Evolutionary conservation across 2,888 invertebrate genomes (phyloP).

Genomic region (Hydraecia micacea): DNA sequence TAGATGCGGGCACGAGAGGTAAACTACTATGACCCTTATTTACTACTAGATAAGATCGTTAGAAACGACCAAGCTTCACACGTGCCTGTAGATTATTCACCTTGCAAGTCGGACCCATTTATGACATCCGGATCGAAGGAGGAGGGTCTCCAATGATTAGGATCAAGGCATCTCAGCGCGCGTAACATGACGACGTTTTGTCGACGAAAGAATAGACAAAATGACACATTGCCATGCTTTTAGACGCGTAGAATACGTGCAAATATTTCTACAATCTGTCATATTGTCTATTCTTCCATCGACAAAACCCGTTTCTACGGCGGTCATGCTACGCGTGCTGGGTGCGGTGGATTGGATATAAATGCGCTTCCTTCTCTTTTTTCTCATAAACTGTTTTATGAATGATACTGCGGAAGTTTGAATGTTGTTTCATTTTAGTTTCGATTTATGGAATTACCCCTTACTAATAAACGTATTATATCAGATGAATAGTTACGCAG

Average conservation of each 20-base stretch:
- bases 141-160: constrained; percentile 24
- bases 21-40: constrained; percentile 15
- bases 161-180: constrained; percentile 30
- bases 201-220: too few species aligned
- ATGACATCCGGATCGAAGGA: constrained; percentile 32
- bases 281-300: too few species aligned
- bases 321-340: too few species aligned
- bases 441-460: background rate
- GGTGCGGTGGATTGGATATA: background rate
- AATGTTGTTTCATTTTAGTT: background rate
- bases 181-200: too few species aligned
- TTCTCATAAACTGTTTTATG: background rate
- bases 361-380: background rate
- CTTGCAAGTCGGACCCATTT: constrained; percentile 19
- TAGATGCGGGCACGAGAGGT: constrained; percentile 98
- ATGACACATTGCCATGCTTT: too few species aligned
- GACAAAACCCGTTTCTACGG: too few species aligned
- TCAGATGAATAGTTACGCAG: too few species aligned
- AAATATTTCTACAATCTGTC: too few species aligned
- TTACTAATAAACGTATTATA: too few species aligned
- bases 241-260: too few species aligned
- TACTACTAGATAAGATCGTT: background rate
- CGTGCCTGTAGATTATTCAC: constrained; percentile 10
- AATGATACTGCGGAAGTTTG: background rate
- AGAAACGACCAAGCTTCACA: background rate